A percentile compares a stretch with the other conserved stretches of the same genome.
These are phyloP conservation scores for Dione juno DNA, from an alignment of 2,888 invertebrate genomes.

Conservation along the genomic window DNA sequence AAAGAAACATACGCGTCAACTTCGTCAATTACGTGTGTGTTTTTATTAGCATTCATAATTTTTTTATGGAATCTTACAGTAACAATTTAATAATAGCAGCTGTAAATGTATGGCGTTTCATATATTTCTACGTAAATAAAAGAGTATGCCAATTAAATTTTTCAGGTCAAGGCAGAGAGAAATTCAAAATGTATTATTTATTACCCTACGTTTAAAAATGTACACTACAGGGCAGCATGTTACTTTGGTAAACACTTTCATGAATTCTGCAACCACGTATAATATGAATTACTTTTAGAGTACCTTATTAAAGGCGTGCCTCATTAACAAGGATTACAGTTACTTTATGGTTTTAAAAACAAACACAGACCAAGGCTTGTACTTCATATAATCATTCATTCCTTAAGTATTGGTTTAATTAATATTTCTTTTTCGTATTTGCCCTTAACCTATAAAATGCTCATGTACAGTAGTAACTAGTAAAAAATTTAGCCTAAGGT, in stretches of 20 bases:
- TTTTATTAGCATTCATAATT: constrained; percentile 2
- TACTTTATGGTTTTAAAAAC: too few species aligned
- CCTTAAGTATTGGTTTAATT: too few species aligned
- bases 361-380: too few species aligned
- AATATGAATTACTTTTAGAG: not conserved
- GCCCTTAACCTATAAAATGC: not conserved
- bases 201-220: not conserved
- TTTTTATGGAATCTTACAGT: not conserved
- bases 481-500: constrained; percentile 23
- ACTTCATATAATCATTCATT: too few species aligned
- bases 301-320: not conserved
- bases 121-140: constrained; percentile 1
- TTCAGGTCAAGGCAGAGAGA: constrained; percentile 22
- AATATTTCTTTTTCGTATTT: not conserved
- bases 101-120: constrained; percentile 4
- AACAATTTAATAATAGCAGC: not conserved
- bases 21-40: not conserved
- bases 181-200: constrained; percentile 17
- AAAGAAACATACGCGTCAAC: not conserved
- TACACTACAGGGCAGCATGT: not conserved
- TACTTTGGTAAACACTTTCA: not conserved
- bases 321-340: not conserved
- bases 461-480: not conserved
- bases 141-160: constrained; percentile 28
- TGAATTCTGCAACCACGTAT: not conserved